Evolutionary conservation across 2,113 vertebrate genomes (phyloP).

Genomic region (Emydocephalus ijimae): DNA sequence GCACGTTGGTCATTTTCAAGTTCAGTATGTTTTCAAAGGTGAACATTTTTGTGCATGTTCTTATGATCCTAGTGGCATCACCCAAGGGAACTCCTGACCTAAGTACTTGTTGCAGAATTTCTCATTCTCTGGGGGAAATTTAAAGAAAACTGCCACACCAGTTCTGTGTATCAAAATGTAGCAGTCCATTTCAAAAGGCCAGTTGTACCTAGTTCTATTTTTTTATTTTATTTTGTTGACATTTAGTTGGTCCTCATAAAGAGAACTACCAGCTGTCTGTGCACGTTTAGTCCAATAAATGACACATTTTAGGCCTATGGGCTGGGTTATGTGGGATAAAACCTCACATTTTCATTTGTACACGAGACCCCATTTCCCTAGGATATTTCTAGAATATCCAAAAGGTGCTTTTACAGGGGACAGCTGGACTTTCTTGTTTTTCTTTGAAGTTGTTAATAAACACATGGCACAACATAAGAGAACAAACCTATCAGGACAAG

Average conservation of each 20-base stretch:
- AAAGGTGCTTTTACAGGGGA: neutral
- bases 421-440: neutral
- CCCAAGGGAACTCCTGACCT: neutral
- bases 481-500: neutral
- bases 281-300: neutral
- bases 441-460: neutral
- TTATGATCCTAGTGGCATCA: neutral
- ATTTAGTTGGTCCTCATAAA: neutral
- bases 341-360: neutral
- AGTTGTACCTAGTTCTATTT: neutral
- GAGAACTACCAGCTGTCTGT: neutral
- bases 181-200: neutral
- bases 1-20: neutral
- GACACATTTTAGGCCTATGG: no score
- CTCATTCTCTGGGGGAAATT: neutral
- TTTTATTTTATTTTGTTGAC: neutral
- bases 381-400: neutral
- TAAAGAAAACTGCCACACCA: neutral
- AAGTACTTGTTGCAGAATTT: neutral
- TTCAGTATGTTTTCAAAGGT: neutral
- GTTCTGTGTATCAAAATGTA: neutral
- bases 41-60: neutral
- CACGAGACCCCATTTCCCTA: neutral
- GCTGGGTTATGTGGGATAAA: neutral
- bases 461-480: neutral